phyloP scores from a whole-genome alignment of 2,797 vertebrate species.

The Manis pentadactyla region DNA sequence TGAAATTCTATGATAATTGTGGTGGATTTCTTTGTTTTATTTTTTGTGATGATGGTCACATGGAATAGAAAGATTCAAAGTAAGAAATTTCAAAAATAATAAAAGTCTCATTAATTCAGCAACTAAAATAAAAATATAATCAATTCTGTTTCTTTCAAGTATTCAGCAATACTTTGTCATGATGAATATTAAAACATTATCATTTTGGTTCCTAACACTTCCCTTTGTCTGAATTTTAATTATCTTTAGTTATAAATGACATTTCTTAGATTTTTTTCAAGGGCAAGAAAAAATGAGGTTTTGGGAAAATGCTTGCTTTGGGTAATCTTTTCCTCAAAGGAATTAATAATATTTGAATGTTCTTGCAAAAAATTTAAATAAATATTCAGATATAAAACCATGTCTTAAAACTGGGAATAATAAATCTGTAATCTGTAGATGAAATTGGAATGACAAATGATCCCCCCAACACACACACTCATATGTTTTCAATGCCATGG shows the following conservation, averaged over 20 bases:
- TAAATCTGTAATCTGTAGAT: background rate
- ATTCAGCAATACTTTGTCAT: background rate
- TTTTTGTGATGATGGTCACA: background rate
- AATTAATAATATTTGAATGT: conserved; percentile 33
- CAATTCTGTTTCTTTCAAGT: background rate
- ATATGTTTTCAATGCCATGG: background rate
- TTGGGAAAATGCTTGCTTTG: background rate
- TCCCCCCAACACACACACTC: background rate
- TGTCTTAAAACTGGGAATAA: background rate
- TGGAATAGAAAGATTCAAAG: background rate
- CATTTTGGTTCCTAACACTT: background rate
- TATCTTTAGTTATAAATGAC: background rate
- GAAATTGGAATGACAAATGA: background rate
- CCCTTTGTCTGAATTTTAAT: conserved; percentile 28
- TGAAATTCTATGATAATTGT: background rate
- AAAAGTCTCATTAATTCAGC: conserved; percentile 21
- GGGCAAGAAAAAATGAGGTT: background rate
- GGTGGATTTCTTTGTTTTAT: background rate
- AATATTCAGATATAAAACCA: background rate
- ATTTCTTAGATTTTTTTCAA: conserved; percentile 10
- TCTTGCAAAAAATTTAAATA: background rate
- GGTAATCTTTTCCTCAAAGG: conserved; percentile 9
- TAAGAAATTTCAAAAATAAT: background rate
- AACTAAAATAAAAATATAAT: conserved; percentile 12
- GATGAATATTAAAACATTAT: background rate